Base-by-base conservation (phyloP, 2,888 invertebrate genomes). In the Meliscaeva auricollis region DNA sequence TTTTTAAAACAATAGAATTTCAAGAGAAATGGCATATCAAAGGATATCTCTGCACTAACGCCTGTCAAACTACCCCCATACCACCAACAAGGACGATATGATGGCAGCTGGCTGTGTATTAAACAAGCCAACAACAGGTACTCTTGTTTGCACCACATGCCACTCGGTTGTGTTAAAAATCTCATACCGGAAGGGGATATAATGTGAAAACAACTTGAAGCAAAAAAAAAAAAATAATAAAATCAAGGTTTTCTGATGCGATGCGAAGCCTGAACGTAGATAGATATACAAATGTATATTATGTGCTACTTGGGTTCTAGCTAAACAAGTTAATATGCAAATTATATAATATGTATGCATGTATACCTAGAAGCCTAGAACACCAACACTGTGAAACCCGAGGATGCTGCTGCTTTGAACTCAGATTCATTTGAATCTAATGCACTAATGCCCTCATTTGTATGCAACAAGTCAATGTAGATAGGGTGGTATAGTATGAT, bases 401-500 rank as follows among this genome's bases (percentile, higher is more conserved):
- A 3, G 9, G 44, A 20, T 3, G 15, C 15, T 56, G 32, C 38
- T 54, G 13, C 44, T 38, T 38, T 46, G 35, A 41, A 60, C 78
- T 73, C 46, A 68, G 9, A 48, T 56, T 32, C 44, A 62, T 46
- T 75, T 26, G 46, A 22, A 62, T 54, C 46, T 81, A 66, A 66
- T 77, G 52, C 58, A 64, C 41, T 44, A 41, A 70, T 70, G 32
- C 54, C 38, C 60, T 70, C 48, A 81, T 74, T 74, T 75, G 58
- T 50, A 69, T 64, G 79, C 79, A 84, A 75, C 79, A 84, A 75
- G 83, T 84, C 2, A 54, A 26, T 6, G 30, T 52, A 52, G 52
- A 22, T 52, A 9, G 38, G 26, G 8, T 4, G 8, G n/a, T 38
- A 13, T 13, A 35, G 8, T 17, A 30, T 56, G 48, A 9, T 15